Conservation (phyloP, 2,113 vertebrate genomes). For the Phrynosoma platyrhinos region DNA sequence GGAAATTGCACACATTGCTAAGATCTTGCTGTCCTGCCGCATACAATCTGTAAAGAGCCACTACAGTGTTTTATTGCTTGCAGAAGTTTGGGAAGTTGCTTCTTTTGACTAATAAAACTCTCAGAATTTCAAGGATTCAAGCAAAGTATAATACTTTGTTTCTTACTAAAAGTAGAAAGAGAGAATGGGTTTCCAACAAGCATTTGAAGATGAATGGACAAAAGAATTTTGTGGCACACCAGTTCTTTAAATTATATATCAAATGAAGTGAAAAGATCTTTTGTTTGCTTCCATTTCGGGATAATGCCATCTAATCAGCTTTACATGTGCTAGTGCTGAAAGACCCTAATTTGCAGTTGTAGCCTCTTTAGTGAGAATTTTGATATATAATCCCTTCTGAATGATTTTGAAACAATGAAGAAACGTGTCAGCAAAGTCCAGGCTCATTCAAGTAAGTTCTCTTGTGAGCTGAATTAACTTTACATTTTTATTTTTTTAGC, state of each 20-base stretch:
- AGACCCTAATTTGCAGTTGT: constrained; percentile 44
- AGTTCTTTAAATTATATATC: constrained; percentile 70
- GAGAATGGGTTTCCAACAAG: constrained; percentile 55
- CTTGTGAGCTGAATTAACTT: constrained; percentile 21
- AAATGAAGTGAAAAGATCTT: constrained; percentile 68
- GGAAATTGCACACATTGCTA: constrained; percentile 24
- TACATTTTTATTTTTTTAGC: not conserved
- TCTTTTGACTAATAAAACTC: too few relatives aligned
- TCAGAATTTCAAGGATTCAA: constrained; percentile 39
- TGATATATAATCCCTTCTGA: constrained; percentile 53
- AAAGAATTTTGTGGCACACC: constrained; percentile 68
- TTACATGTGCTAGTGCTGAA: constrained; percentile 71
- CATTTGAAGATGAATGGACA: constrained; percentile 57
- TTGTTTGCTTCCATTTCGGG: constrained; percentile 67
- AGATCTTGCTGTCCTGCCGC: constrained; percentile 39
- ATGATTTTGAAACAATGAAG: constrained; percentile 50
- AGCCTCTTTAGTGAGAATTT: constrained; percentile 38
- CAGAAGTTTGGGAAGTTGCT: constrained; percentile 26
- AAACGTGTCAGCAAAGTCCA: constrained; percentile 18
- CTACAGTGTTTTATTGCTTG: constrained; percentile 49
- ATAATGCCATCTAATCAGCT: constrained; percentile 74
- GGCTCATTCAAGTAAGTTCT: constrained; percentile 31
- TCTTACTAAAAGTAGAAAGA: constrained; percentile 49
- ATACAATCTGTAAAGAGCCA: constrained; percentile 49
- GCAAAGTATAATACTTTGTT: constrained; percentile 50